Base-by-base conservation (phyloP, 1,140 invertebrate genomes). In the Ooceraea biroi region DNA sequence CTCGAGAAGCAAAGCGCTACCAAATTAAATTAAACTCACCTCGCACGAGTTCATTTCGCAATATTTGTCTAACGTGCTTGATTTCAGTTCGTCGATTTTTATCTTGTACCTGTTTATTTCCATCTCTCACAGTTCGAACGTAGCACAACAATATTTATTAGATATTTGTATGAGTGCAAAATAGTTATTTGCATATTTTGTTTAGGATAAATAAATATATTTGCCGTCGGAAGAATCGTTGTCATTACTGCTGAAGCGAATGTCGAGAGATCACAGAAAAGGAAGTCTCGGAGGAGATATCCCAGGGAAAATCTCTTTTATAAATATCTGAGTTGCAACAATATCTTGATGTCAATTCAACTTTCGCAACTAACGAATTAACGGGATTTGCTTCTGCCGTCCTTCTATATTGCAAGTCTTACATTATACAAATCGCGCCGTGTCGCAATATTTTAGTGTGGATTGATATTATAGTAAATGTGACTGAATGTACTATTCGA, bases 361-460 rank as follows among this genome's bases (percentile, higher is more conserved):
- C 69, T 55, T 69, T 46, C 61, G 46, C 57, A 68, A 57, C 84
- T 71, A 27, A 68, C 27, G 46, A 87, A 84, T 84, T 80, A 86
- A 72, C 61, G 74, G 77, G 68, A 84, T 84, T 84, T 84, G 82
- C 74, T 84, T 84, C 82, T 87, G 55, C 86, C 85, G 73, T 87
- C 85, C 86, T 88, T 80, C 74, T 85, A 65, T 74, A 78, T 48
- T 55, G 65, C 84, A 74, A 87, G 73, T 88, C 82, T 86, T 88
- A 83, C n/a, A n/a, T n/a, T 44, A 52, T 27, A 55, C 36, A 87
- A 80, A 80, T 80, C 80, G 8, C 63, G 68, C 52, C 61, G 14
- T 76, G 17, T 50, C 12, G 48, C 63, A 58, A 50, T n/a, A 46
- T 58, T 80, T 65, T 1, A 57, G 8, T 14, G 27, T 10, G n/a